Conservation (phyloP, 1,140 invertebrate species). For the Nebria ingens region DNA sequence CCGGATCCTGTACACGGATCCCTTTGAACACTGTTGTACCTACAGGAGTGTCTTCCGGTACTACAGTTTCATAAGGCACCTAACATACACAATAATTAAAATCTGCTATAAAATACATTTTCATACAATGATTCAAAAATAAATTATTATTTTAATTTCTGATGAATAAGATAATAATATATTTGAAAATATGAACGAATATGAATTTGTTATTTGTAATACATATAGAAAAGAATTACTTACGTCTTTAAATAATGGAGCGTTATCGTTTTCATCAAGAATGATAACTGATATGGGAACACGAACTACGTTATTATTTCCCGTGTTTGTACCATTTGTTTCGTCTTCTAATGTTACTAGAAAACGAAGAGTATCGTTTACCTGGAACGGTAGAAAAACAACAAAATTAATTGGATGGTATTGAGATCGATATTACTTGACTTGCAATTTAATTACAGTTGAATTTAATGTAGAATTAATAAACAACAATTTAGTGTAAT, state of each 20-base stretch:
- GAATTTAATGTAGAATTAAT: too few relatives aligned
- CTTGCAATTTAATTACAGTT: too few relatives aligned
- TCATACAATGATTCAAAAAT: not conserved
- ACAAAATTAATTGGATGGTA: too few relatives aligned
- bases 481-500: too few relatives aligned
- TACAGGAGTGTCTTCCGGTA: constrained; percentile 63
- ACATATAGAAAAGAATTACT: too few relatives aligned
- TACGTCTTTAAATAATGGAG: constrained; percentile 69
- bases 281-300: constrained; percentile 74
- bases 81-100: constrained; percentile 30
- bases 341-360: constrained; percentile 68
- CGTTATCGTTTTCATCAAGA: constrained; percentile 80
- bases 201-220: too few relatives aligned
- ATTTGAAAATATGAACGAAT: not conserved
- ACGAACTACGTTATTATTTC: constrained; percentile 65
- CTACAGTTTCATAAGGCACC: constrained; percentile 67
- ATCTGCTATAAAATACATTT: constrained; percentile 2
- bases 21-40: constrained; percentile 63
- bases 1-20: constrained; percentile 65
- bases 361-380: constrained; percentile 62
- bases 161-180: constrained; percentile 5
- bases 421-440: too few relatives aligned
- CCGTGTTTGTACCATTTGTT: constrained; percentile 48
- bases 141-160: constrained; percentile 5
- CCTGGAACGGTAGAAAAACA: constrained; percentile 47